Conservation (phyloP, 2,797 vertebrate species). For the Onychomys torridus region DNA sequence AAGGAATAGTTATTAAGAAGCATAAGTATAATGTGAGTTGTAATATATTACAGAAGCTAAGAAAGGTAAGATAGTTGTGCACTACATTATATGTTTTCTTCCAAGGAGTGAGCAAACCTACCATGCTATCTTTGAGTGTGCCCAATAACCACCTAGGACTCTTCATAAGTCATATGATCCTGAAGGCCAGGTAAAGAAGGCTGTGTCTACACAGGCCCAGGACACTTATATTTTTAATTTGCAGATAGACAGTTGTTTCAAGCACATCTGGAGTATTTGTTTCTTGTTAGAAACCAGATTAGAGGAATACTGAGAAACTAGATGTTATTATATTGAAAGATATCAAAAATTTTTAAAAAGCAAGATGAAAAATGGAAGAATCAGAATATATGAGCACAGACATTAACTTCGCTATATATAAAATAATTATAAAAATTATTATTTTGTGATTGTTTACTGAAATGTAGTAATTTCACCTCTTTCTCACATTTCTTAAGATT, state of each 20-base stretch:
- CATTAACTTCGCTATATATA: neutral
- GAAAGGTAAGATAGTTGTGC: neutral
- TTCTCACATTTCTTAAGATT: neutral
- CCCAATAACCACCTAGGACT: accelerated
- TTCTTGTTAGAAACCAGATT: neutral
- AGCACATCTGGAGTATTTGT: neutral
- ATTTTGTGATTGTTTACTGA: neutral
- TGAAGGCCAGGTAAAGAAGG: accelerated
- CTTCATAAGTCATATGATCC: neutral
- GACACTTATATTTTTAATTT: accelerated
- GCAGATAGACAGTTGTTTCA: too few species aligned
- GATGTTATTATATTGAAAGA: neutral
- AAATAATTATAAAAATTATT: neutral
- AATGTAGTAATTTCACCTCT: neutral
- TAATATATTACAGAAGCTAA: neutral
- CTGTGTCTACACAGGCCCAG: accelerated
- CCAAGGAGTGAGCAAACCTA: neutral
- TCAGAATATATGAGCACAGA: neutral
- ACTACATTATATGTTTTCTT: neutral
- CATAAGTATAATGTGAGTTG: neutral
- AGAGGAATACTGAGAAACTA: neutral
- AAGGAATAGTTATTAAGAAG: neutral
- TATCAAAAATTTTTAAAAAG: neutral
- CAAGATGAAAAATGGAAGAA: neutral
- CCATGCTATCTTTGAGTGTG: too few species aligned